Conservation (phyloP, 2,113 vertebrate species). For the Tyto alba region DNA sequence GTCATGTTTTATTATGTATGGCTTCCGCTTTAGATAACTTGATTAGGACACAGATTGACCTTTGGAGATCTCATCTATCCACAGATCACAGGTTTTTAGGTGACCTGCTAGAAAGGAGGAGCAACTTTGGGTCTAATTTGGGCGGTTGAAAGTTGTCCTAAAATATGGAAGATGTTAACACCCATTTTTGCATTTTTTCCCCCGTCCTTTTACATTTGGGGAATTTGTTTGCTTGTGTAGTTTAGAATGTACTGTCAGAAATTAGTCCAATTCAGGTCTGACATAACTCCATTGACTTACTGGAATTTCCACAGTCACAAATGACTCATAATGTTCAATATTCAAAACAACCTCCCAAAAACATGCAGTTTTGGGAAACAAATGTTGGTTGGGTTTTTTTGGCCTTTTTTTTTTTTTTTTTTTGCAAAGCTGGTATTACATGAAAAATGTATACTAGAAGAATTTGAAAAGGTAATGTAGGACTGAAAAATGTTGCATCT, state of each 20-base stretch:
- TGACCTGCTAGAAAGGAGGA: not conserved
- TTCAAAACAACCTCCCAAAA: slow-evolving; percentile 1
- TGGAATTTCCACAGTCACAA: slow-evolving; percentile 39
- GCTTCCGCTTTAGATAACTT: not conserved
- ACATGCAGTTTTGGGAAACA: not conserved
- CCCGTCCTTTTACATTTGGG: not conserved
- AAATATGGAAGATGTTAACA: not conserved
- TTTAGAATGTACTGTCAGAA: not conserved
- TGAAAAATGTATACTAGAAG: not conserved
- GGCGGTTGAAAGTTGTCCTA: not conserved
- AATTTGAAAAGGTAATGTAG: not conserved
- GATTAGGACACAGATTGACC: not conserved
- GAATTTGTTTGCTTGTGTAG: not conserved
- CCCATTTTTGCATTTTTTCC: not conserved
- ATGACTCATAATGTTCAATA: slow-evolving; percentile 23
- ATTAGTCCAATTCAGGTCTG: not conserved
- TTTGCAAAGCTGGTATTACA: not conserved
- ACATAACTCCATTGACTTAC: slow-evolving; percentile 1
- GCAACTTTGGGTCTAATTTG: not conserved
- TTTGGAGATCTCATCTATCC: not conserved
- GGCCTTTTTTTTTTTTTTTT: not conserved
- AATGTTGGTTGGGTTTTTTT: too few species aligned
- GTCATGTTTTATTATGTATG: not conserved
- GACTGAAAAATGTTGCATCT: not conserved
- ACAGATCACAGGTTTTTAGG: not conserved